Conservation (phyloP, 1,140 invertebrate genomes). For the Zaprionus kolodkinae region DNA sequence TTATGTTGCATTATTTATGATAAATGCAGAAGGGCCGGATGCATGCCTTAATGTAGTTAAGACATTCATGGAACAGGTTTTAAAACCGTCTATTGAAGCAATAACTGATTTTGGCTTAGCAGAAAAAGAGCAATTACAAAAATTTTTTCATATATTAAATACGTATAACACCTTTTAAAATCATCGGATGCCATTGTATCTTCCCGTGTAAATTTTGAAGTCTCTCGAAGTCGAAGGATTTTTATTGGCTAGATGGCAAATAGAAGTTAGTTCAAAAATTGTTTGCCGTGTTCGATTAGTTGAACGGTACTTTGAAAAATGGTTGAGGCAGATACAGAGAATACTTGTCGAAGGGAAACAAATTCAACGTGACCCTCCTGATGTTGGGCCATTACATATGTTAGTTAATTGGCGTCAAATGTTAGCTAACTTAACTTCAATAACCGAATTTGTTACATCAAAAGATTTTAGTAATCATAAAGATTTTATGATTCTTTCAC, state of each 20-base stretch:
- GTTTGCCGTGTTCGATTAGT: constrained; percentile 54
- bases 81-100: constrained; percentile 84
- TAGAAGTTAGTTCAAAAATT: constrained; percentile 67
- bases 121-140: constrained; percentile 85
- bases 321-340: constrained; percentile 74
- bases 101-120: constrained; percentile 86
- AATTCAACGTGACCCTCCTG: constrained; percentile 91
- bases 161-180: too few species aligned
- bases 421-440: constrained; percentile 90
- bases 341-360: constrained; percentile 86
- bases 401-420: constrained; percentile 93
- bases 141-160: constrained; percentile 86
- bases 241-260: constrained; percentile 72
- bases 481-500: constrained; percentile 88
- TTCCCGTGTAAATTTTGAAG: constrained; percentile 57
- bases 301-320: constrained; percentile 64
- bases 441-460: constrained; percentile 91
- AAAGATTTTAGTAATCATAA: constrained; percentile 87
- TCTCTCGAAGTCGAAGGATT: constrained; percentile 63
- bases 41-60: constrained; percentile 84
- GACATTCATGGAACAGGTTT: constrained; percentile 84
- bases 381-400: constrained; percentile 92
- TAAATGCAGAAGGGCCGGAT: constrained; percentile 83
- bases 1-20: constrained; percentile 82
- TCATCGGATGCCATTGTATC: constrained; percentile 57